A percentile compares a stretch with the other conserved stretches of the same genome.
Evolutionary conservation across 2,797 vertebrate species (phyloP).

Genomic region (Manis crassicaudata): DNA sequence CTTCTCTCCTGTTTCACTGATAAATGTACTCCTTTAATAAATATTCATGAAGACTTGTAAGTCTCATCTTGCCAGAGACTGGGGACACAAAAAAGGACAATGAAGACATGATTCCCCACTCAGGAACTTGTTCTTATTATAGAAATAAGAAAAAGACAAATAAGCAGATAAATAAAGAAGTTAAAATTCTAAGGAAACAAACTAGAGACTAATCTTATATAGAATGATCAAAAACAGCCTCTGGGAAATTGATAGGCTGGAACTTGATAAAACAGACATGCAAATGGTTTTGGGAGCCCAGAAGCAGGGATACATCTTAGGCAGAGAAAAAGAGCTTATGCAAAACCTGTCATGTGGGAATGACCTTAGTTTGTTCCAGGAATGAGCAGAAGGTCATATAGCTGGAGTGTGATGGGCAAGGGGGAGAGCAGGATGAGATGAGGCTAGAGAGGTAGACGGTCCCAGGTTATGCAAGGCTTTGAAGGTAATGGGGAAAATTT

Average conservation of each 20-base stretch:
- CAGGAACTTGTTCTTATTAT: background rate
- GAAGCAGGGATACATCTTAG: background rate
- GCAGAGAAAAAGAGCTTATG: background rate
- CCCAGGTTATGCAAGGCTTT: accelerated
- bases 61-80: background rate
- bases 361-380: background rate
- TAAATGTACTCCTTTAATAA: slow-evolving; percentile 13
- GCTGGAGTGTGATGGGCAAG: background rate
- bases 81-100: background rate
- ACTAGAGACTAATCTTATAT: background rate
- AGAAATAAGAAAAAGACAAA: background rate
- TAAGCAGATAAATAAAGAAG: background rate
- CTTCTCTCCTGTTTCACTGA: background rate
- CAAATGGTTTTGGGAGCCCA: background rate
- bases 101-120: background rate
- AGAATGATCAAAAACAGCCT: background rate
- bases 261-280: background rate
- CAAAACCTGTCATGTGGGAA: background rate
- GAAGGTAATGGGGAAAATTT: background rate
- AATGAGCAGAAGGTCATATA: background rate
- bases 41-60: background rate
- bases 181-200: background rate
- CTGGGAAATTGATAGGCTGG: background rate
- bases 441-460: background rate
- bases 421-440: background rate